Percentiles rank a stretch among this genome's conserved stretches.
Evolutionary conservation across 2,113 vertebrate species (phyloP).

Genomic region (Nibea coibor): DNA sequence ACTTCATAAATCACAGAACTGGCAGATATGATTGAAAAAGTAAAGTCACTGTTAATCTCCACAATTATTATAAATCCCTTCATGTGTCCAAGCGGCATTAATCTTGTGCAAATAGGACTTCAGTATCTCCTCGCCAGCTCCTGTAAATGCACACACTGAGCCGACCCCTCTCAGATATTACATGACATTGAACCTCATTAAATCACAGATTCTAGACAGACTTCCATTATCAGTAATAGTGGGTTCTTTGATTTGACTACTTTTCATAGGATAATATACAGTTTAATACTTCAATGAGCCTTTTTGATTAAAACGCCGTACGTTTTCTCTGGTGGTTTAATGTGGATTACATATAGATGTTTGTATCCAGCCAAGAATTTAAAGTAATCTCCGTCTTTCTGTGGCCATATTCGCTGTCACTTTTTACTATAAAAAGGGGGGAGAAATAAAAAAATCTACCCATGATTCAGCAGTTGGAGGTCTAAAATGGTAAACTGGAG

Average conservation of each 20-base stretch:
- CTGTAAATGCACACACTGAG: constrained; percentile 6
- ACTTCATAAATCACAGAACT: background rate
- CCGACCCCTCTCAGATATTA: background rate
- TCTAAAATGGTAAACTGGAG: constrained; percentile 25
- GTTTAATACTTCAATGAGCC: constrained; percentile 6
- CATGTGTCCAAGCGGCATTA: background rate
- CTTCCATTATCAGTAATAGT: constrained; percentile 19
- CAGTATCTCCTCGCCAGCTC: background rate
- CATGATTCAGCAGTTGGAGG: constrained; percentile 22
- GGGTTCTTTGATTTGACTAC: background rate
- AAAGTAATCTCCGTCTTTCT: background rate
- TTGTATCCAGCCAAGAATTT: background rate
- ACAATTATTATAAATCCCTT: background rate
- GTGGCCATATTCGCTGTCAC: constrained; percentile 6
- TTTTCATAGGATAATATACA: constrained; percentile 15
- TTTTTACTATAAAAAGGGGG: background rate
- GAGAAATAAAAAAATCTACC: background rate
- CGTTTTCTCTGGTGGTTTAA: background rate
- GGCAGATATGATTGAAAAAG: background rate
- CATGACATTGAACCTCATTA: background rate
- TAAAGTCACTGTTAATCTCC: constrained; percentile 1
- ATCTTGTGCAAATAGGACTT: constrained; percentile 5
- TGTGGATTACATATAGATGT: constrained; percentile 11
- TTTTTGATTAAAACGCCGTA: background rate
- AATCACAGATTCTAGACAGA: constrained; percentile 10